Conservation (phyloP, 2,797 vertebrate genomes). For the Chaenodraco wilsoni region DNA sequence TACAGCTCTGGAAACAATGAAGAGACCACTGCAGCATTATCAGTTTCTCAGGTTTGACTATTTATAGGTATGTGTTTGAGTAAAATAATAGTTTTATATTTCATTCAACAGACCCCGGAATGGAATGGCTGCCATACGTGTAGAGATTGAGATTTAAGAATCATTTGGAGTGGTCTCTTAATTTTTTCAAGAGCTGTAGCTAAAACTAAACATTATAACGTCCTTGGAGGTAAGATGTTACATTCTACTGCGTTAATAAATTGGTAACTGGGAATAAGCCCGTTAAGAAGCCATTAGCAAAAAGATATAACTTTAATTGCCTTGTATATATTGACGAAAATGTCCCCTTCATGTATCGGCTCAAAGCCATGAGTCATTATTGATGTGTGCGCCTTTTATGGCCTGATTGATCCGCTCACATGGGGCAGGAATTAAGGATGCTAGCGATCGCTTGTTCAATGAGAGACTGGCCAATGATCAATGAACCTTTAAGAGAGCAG, state of each 20-base stretch:
- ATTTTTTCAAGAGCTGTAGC: not conserved
- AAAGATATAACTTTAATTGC: slow-evolving; percentile 16
- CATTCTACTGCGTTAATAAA: not conserved
- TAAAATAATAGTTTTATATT: too few species aligned
- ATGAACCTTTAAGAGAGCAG: slow-evolving; percentile 34
- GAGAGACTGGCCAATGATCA: slow-evolving; percentile 37
- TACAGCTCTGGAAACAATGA: too few species aligned
- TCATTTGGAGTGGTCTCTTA: too few species aligned
- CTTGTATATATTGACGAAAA: slow-evolving; percentile 35
- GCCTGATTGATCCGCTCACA: slow-evolving; percentile 56
- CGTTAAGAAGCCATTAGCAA: not conserved
- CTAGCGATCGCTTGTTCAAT: slow-evolving; percentile 57
- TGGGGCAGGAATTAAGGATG: slow-evolving; percentile 48
- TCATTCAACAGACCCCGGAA: not conserved
- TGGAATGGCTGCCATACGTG: too few species aligned
- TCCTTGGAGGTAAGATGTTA: not conserved
- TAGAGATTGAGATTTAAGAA: too few species aligned
- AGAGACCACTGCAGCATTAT: too few species aligned
- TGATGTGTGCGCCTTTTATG: slow-evolving; percentile 57
- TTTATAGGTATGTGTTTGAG: too few species aligned
- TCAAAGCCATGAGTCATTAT: slow-evolving; percentile 49
- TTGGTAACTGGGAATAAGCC: not conserved
- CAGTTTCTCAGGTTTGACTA: too few species aligned
- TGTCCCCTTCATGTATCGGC: slow-evolving; percentile 12
- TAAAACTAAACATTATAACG: not conserved